A percentile compares a stretch with the other conserved stretches of the same genome.
These are phyloP conservation scores for Sipha maydis DNA, from an alignment of 2,888 invertebrate genomes.

Conservation along the genomic window DNA sequence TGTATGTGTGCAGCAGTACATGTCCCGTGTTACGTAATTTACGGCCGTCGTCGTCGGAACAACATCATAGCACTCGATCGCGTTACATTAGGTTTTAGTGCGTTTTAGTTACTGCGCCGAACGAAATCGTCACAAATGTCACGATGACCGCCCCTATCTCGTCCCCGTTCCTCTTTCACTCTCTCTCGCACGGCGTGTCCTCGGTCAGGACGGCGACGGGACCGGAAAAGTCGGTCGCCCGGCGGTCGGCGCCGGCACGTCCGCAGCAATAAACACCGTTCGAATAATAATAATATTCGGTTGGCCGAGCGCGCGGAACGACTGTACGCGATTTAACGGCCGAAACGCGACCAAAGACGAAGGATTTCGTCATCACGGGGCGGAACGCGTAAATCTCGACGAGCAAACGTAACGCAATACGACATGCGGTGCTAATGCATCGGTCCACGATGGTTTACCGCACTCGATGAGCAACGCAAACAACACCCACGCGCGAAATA, in stretches of 20 bases:
- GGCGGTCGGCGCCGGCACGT: constrained; percentile 16
- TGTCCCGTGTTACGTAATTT: background rate
- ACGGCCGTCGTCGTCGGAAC: background rate
- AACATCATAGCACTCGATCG: background rate
- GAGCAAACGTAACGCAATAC: too few relatives aligned
- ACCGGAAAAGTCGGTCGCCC: constrained; percentile 26
- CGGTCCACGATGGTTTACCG: too few relatives aligned
- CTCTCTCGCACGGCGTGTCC: background rate
- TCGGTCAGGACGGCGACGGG: background rate
- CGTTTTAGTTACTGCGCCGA: background rate
- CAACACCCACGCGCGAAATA: too few relatives aligned
- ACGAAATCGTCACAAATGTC: background rate
- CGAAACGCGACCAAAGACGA: background rate
- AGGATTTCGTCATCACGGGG: background rate
- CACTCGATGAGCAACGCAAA: too few relatives aligned
- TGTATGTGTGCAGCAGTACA: too few relatives aligned
- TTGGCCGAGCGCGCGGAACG: background rate
- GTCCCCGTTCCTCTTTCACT: background rate
- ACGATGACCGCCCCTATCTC: background rate
- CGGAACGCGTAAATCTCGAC: background rate
- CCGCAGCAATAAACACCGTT: background rate
- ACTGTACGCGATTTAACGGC: background rate
- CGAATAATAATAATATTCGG: background rate
- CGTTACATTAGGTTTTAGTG: background rate
- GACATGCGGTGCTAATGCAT: too few relatives aligned